Percentiles rank a stretch among this genome's conserved stretches.
Evolutionary conservation across 1,140 invertebrate species (phyloP).

Genomic region (Trichonephila clavata): DNA sequence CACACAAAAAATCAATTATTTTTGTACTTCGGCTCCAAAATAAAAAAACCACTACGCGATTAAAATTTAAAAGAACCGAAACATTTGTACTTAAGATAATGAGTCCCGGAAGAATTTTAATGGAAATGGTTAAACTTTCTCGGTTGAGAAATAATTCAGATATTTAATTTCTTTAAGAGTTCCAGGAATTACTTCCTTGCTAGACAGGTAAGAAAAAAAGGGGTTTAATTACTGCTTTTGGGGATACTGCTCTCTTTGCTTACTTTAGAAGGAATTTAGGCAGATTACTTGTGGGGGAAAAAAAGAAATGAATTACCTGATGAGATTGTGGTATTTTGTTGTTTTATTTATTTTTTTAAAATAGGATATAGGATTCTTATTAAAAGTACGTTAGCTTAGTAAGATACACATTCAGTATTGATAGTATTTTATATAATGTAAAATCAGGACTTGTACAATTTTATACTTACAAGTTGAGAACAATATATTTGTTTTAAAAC

Average conservation of each 20-base stretch:
- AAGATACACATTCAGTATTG: no score
- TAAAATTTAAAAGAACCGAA: constrained; percentile 11
- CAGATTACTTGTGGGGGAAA: not conserved
- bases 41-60: not conserved
- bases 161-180: constrained; percentile 3
- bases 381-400: no score
- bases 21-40: not conserved
- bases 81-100: constrained; percentile 23
- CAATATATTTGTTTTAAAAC: no score
- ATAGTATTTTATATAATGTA: no score
- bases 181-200: not conserved
- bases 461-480: no score
- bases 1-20: not conserved
- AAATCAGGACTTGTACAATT: no score
- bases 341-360: no score
- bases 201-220: not conserved
- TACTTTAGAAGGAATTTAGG: not conserved
- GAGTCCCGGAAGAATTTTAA: constrained; percentile 29
- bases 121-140: constrained; percentile 14
- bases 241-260: not conserved
- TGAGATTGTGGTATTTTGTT: not conserved
- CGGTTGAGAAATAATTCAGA: constrained; percentile 31
- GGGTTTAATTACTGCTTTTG: constrained; percentile 13
- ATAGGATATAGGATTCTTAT: no score
- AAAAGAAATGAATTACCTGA: not conserved